phyloP scores from a whole-genome alignment of 2,113 vertebrate genomes.

The Nymphicus hollandicus region DNA sequence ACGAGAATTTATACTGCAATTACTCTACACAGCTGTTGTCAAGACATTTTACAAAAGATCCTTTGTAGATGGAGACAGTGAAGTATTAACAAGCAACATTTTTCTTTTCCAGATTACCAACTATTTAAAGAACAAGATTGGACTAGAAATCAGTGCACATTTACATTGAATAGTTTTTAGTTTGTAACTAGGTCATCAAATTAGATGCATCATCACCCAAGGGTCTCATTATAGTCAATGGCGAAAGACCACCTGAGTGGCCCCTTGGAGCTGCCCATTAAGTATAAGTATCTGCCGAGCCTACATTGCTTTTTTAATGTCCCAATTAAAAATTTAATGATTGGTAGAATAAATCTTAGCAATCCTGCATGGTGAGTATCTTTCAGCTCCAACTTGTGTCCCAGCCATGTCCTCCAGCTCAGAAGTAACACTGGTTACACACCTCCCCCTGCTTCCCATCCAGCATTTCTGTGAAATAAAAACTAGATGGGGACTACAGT shows the following conservation, averaged over 20 bases:
- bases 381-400: not conserved
- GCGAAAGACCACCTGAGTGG: not conserved
- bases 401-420: not conserved
- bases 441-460: not conserved
- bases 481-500: not conserved
- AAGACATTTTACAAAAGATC: not conserved
- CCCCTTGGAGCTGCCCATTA: not conserved
- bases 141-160: not conserved
- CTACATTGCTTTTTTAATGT: not conserved
- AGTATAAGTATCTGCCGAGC: not conserved
- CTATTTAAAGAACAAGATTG: not conserved
- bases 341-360: not conserved
- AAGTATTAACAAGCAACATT: not conserved
- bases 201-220: not conserved
- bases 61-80: not conserved
- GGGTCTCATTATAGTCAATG: not conserved
- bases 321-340: not conserved
- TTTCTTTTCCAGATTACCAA: not conserved
- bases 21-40: not conserved
- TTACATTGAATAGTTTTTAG: not conserved
- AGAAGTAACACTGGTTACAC: not conserved
- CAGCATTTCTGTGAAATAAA: not conserved
- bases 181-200: not conserved
- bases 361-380: not conserved
- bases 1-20: not conserved